phyloP scores from a whole-genome alignment of 1,140 invertebrate species.

The Drosophila bifasciata region DNA sequence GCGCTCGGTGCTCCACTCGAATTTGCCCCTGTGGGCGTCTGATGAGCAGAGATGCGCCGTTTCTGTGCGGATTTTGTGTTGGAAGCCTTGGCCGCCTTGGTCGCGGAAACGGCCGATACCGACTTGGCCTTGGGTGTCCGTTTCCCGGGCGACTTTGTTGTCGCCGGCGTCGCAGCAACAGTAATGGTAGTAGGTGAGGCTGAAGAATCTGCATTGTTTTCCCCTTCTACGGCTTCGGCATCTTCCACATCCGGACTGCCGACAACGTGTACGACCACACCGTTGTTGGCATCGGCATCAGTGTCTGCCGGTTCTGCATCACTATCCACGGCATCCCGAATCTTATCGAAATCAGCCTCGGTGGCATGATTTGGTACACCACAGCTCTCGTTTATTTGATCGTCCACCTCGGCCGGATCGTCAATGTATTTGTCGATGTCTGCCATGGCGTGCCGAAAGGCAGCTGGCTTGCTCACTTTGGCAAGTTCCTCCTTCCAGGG shows the following conservation, averaged over 20 bases:
- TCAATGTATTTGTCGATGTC: constrained; percentile 94
- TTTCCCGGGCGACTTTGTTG: constrained; percentile 55
- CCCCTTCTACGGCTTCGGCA: constrained; percentile 27
- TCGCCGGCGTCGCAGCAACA: constrained; percentile 51
- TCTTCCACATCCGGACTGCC: constrained; percentile 64
- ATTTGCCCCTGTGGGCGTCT: constrained; percentile 48
- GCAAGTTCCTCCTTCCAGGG: constrained; percentile 92
- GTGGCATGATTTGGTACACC: constrained; percentile 72
- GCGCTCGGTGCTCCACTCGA: constrained; percentile 19
- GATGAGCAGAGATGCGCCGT: constrained; percentile 64
- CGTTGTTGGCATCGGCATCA: constrained; percentile 54
- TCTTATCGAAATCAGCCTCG: constrained; percentile 89
- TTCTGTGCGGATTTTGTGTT: constrained; percentile 71
- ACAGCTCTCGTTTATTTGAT: constrained; percentile 83
- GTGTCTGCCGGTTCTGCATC: constrained; percentile 79
- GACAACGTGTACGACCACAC: constrained; percentile 67
- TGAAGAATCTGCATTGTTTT: constrained; percentile 54
- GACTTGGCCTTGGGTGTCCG: constrained; percentile 77
- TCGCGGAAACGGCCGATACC: constrained; percentile 46
- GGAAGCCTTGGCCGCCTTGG: constrained; percentile 55
- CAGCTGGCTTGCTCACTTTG: constrained; percentile 90
- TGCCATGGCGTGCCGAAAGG: constrained; percentile 93
- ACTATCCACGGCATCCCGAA: constrained; percentile 85
- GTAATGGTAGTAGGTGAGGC: constrained; percentile 20
- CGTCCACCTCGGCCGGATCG: constrained; percentile 86